phyloP scores from a whole-genome alignment of 2,797 vertebrate species.

The Pangasius krempfi region DNA sequence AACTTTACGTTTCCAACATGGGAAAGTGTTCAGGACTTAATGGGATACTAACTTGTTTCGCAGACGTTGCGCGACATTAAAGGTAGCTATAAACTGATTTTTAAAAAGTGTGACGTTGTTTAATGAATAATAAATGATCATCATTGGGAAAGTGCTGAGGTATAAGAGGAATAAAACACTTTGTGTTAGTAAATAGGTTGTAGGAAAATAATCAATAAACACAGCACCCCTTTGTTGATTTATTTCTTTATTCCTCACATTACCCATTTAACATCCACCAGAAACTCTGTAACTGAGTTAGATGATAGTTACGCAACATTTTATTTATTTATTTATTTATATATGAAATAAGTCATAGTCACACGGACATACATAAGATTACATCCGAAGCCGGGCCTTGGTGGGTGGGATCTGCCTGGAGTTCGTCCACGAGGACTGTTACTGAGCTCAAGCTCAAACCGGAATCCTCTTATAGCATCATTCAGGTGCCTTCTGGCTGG shows the following conservation, averaged over 20 bases:
- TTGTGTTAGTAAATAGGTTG: too few relatives aligned
- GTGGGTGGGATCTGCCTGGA: constrained; percentile 53
- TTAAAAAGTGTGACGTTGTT: background rate
- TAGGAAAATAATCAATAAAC: too few relatives aligned
- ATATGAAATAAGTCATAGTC: constrained; percentile 29
- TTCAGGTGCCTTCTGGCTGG: constrained; percentile 61
- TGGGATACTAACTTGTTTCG: too few relatives aligned
- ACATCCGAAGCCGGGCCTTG: constrained; percentile 23
- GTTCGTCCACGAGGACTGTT: constrained; percentile 42
- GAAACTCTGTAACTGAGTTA: background rate
- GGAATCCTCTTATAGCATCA: constrained; percentile 49
- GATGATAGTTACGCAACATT: constrained; percentile 43
- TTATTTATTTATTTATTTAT: background rate
- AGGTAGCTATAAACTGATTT: too few relatives aligned
- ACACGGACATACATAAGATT: constrained; percentile 42
- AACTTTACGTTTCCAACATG: too few relatives aligned
- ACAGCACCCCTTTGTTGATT: too few relatives aligned
- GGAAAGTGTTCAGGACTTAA: background rate
- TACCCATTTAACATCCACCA: background rate
- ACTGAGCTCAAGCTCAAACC: constrained; percentile 47
- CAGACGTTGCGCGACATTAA: too few relatives aligned
- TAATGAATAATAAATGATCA: background rate
- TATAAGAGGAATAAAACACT: background rate
- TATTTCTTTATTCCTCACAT: background rate
- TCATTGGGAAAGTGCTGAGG: background rate